Conservation (phyloP, 2,113 vertebrate species). For the Nyctereutes procyonoides region DNA sequence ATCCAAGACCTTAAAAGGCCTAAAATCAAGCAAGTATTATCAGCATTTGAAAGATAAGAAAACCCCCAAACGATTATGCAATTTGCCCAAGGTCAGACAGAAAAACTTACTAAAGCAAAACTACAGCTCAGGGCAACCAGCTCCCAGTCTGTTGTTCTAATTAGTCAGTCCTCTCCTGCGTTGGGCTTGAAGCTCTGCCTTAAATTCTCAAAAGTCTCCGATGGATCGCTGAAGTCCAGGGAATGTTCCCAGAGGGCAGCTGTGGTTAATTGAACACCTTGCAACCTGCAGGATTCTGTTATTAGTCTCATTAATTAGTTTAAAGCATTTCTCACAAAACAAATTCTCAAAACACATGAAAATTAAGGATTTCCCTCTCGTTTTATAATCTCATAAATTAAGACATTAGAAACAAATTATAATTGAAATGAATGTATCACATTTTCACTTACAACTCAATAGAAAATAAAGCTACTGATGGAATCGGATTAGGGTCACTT, state of each 20-base stretch:
- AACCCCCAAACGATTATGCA: constrained; percentile 66
- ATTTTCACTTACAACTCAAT: constrained; percentile 43
- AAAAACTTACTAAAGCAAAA: constrained; percentile 70
- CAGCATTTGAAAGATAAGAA: constrained; percentile 74
- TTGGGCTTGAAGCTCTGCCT: constrained; percentile 40
- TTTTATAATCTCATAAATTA: constrained; percentile 75
- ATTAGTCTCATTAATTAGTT: constrained; percentile 79
- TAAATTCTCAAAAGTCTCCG: constrained; percentile 54
- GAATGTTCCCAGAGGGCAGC: constrained; percentile 42
- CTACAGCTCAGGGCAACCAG: constrained; percentile 67
- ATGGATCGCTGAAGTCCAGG: constrained; percentile 44
- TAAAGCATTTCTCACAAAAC: constrained; percentile 70
- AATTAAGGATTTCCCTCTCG: constrained; percentile 68
- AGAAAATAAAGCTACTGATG: constrained; percentile 47
- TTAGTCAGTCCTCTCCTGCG: constrained; percentile 49
- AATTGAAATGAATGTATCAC: constrained; percentile 54
- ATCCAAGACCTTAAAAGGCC: constrained; percentile 65
- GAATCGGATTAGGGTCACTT: background rate
- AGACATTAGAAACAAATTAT: constrained; percentile 69
- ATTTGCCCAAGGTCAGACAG: constrained; percentile 73
- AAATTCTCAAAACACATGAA: constrained; percentile 75
- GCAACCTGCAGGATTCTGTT: constrained; percentile 63
- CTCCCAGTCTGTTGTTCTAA: constrained; percentile 67
- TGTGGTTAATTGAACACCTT: constrained; percentile 79
- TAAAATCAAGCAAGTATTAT: constrained; percentile 67